These are phyloP conservation scores for Hypocryptadius cinnamomeus DNA, from an alignment of 2,113 vertebrate species.

Conservation along the genomic window DNA sequence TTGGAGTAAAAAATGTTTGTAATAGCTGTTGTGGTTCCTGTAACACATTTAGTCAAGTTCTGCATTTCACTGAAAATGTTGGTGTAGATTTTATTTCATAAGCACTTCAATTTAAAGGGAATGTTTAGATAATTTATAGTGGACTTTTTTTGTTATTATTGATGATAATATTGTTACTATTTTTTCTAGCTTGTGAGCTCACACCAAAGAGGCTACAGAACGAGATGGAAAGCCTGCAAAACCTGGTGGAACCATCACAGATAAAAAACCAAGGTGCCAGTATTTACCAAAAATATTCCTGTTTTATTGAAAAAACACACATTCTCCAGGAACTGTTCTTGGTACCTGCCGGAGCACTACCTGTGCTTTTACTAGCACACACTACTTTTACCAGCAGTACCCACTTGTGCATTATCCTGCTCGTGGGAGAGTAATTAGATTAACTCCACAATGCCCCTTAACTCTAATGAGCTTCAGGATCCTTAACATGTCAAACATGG, in stretches of 20 bases:
- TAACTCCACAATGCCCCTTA: not conserved
- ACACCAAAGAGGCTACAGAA: slow-evolving; percentile 55
- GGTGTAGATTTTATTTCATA: not conserved
- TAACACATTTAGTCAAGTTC: not conserved
- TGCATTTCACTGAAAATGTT: not conserved
- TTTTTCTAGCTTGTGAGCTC: slow-evolving; percentile 28
- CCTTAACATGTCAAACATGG: not conserved
- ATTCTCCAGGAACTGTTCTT: not conserved
- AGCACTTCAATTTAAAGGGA: not conserved
- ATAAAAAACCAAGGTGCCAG: slow-evolving; percentile 60
- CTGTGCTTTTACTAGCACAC: not conserved
- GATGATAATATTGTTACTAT: not conserved
- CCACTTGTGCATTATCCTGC: not conserved
- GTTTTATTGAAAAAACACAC: not conserved
- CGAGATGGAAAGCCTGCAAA: slow-evolving; percentile 64
- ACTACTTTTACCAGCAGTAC: not conserved
- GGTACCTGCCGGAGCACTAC: not conserved
- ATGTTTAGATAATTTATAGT: not conserved
- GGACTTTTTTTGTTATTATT: not conserved
- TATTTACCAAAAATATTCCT: not conserved
- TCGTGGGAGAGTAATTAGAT: not conserved
- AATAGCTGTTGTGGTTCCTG: not conserved
- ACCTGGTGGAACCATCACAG: slow-evolving; percentile 57
- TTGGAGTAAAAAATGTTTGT: not conserved
- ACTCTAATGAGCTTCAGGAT: slow-evolving; percentile 3